Conservation (phyloP, 92 coral and sea anemone genomes). For the Siderastrea siderea region DNA sequence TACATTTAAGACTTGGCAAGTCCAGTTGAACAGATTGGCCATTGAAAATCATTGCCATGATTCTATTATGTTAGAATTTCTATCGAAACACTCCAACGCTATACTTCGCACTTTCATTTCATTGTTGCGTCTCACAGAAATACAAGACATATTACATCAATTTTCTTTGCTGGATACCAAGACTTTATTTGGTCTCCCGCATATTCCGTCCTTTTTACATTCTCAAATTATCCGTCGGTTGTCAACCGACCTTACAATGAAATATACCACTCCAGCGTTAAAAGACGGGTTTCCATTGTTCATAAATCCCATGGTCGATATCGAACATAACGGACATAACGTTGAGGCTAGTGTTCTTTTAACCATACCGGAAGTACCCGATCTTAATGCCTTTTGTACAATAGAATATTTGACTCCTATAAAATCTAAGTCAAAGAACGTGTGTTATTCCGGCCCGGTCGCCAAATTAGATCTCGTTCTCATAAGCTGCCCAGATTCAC, state of each 20-base stretch:
- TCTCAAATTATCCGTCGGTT: conserved; percentile 27
- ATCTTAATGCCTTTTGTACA: conserved; percentile 30
- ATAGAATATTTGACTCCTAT: conserved; percentile 43
- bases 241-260: conserved; percentile 6
- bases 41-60: conserved; percentile 8
- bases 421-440: conserved; percentile 1
- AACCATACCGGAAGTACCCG: conserved; percentile 34
- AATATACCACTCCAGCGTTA: conserved; percentile 35
- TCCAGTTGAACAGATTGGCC: neutral
- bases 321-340: conserved; percentile 20
- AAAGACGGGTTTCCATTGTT: conserved; percentile 56
- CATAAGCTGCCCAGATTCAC: conserved; percentile 30
- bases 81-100: conserved; percentile 45
- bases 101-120: conserved; percentile 39
- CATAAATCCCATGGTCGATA: conserved; percentile 42
- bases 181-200: conserved; percentile 29
- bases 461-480: conserved; percentile 26
- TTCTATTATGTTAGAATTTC: conserved; percentile 7
- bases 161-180: conserved; percentile 14
- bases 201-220: conserved; percentile 37
- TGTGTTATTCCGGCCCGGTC: conserved; percentile 50
- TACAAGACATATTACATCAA: conserved; percentile 48
- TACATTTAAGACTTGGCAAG: conserved; percentile 24
- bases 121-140: conserved; percentile 39
- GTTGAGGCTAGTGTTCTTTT: conserved; percentile 33